Evolutionary conservation across 2,797 vertebrate species (phyloP), one percentile per base, ranked within the genome.

Genomic region (Borostomias antarcticus): DNA sequence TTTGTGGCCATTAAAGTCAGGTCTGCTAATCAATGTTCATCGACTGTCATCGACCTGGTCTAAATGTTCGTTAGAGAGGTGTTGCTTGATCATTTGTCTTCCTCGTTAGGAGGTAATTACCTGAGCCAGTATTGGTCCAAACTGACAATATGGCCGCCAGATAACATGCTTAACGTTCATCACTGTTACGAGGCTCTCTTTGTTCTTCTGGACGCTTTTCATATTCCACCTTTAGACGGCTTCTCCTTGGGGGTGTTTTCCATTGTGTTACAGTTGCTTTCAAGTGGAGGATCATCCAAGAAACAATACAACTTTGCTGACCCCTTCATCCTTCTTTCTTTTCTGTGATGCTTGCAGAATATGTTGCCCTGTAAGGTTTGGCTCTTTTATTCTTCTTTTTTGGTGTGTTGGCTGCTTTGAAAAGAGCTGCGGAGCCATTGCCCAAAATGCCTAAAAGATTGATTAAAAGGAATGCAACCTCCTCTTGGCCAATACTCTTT

Each of bases 341-440:
- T 86, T 85, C 68, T 85, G 82, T 86, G 61, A 73, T 30, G 62
- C 79, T 77, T 77, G 83, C 85, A 84, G 72, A 89, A 85, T 73
- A 71, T 30, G 26, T 75, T 32, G 61, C 72, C 64, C n/a, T 60
- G 19, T 68, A 84, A 79, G 70, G 57, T 26, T 61, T 40, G 30
- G 70, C 17, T 19, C 25, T 48, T 29, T 47, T 47, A 15, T 45
- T 29, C 50, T 43, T 58, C 57, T 25, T 60, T 58, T 76, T 45
- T 37, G 62, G 72, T 45, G 23, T 23, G 48, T 69, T 26, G 23
- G 35, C 32, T 74, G 10, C 58, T 73, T 82, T 75, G 9, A 76
- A 84, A 78, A 52, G 65, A 75, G 66, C 77, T 75, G 61, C 48
- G 66, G 54, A 66, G 19, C 51, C 5, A 8, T 74, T 56, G 59